Evolutionary conservation across 2,888 invertebrate species (phyloP).

Genomic region (Acrobasis repandana): DNA sequence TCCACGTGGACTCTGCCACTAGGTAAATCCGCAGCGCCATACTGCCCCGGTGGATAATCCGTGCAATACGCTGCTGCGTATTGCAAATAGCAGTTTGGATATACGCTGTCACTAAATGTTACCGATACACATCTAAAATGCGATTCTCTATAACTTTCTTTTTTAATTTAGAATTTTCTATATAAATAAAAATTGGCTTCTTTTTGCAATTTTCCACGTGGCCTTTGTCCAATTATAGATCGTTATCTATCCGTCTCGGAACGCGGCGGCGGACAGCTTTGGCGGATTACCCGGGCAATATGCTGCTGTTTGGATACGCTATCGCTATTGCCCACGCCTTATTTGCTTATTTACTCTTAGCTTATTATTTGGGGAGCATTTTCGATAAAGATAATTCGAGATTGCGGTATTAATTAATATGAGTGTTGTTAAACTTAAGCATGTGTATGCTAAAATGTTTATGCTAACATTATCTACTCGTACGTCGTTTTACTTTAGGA

Average conservation of each 20-base stretch:
- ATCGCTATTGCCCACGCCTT: conserved; percentile 51
- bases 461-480: neutral
- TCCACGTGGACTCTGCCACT: neutral
- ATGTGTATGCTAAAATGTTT: neutral
- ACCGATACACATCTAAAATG: neutral
- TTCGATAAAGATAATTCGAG: conserved; percentile 7
- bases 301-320: conserved; percentile 53
- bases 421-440: neutral
- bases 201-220: neutral
- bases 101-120: too few relatives aligned
- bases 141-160: too few relatives aligned
- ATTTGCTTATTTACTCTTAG: conserved; percentile 56
- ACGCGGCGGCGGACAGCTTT: conserved; percentile 49
- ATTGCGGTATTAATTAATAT: neutral
- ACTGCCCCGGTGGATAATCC: conserved; percentile 28
- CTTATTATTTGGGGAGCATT: conserved; percentile 27
- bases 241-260: conserved; percentile 35
- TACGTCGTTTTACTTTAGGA: too few relatives aligned
- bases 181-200: neutral
- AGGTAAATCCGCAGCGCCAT: conserved; percentile 43
- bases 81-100: too few relatives aligned
- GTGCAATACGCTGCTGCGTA: neutral
- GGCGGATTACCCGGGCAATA: conserved; percentile 59
- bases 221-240: conserved; percentile 9
- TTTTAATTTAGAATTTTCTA: too few relatives aligned